phyloP scores from a whole-genome alignment of 2,113 vertebrate genomes.

The Indicator indicator region DNA sequence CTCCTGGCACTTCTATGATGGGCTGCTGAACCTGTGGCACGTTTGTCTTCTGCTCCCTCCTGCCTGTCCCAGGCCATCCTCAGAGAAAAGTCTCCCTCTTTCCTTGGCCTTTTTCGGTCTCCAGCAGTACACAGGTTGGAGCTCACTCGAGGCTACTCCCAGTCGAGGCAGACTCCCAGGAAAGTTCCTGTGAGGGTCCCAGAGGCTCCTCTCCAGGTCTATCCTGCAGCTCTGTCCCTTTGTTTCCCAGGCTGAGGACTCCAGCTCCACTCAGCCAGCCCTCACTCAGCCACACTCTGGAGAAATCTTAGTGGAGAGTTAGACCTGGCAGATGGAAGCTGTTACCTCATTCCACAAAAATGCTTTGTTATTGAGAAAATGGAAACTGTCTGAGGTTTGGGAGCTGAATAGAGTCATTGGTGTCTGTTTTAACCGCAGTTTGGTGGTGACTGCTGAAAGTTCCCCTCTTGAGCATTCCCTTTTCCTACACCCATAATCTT shows the following conservation, averaged over 20 bases:
- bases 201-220: neutral
- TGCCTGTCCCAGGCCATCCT: neutral
- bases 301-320: slow-evolving; percentile 50
- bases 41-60: neutral
- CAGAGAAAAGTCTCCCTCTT: neutral
- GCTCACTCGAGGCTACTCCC: neutral
- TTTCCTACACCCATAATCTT: slow-evolving; percentile 63
- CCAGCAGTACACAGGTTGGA: neutral
- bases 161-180: neutral
- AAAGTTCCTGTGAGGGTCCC: neutral
- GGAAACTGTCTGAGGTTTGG: slow-evolving; percentile 84
- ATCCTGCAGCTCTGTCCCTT: neutral
- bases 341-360: slow-evolving; percentile 84
- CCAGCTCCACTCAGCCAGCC: neutral
- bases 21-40: neutral
- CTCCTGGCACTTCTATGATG: fast-evolving
- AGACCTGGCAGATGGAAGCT: slow-evolving; percentile 73
- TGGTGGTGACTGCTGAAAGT: slow-evolving; percentile 41
- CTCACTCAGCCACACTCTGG: neutral
- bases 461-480: slow-evolving; percentile 40
- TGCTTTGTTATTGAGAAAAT: slow-evolving; percentile 84
- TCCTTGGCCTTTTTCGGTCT: neutral
- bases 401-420: slow-evolving; percentile 70
- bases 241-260: neutral
- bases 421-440: slow-evolving; percentile 70